Evolutionary conservation across 2,113 vertebrate species (phyloP).

Genomic region (Myrmecophaga tridactyla): DNA sequence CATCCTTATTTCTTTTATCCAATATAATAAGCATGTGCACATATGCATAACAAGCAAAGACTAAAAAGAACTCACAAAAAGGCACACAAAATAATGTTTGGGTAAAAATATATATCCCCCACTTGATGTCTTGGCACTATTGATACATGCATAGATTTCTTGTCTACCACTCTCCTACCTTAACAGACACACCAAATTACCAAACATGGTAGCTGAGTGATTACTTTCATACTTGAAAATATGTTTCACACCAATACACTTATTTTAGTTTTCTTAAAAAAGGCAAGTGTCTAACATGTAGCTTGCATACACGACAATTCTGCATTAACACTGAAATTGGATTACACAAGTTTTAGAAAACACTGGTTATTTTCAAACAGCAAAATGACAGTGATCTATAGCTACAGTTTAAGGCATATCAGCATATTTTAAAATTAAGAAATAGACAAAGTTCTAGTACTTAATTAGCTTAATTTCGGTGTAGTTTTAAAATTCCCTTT

Average conservation of each 20-base stretch:
- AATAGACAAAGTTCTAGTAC: conserved; percentile 82
- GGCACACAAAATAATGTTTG: conserved; percentile 71
- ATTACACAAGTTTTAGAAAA: conserved; percentile 84
- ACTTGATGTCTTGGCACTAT: conserved; percentile 70
- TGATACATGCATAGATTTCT: conserved; percentile 62
- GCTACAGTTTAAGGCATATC: conserved; percentile 86
- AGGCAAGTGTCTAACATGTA: conserved; percentile 81
- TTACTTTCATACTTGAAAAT: conserved; percentile 78
- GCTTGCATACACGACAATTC: conserved; percentile 79
- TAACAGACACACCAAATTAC: conserved; percentile 66
- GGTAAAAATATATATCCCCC: conserved; percentile 84
- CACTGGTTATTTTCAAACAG: conserved; percentile 81
- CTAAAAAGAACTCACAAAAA: conserved; percentile 73
- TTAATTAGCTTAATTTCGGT: conserved; percentile 86
- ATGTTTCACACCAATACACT: conserved; percentile 78
- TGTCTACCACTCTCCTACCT: conserved; percentile 63
- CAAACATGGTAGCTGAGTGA: conserved; percentile 57
- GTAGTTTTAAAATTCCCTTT: conserved; percentile 78
- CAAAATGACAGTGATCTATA: conserved; percentile 82
- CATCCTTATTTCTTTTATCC: not conserved
- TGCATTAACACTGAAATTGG: conserved; percentile 81
- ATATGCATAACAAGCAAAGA: not conserved
- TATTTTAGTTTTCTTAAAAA: conserved; percentile 71
- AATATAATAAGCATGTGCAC: not conserved
- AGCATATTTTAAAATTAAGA: conserved; percentile 82